A percentile compares a stretch with the other conserved stretches of the same genome.
Conservation (phyloP, 2,888 invertebrate species). For the Patella caerulea region DNA sequence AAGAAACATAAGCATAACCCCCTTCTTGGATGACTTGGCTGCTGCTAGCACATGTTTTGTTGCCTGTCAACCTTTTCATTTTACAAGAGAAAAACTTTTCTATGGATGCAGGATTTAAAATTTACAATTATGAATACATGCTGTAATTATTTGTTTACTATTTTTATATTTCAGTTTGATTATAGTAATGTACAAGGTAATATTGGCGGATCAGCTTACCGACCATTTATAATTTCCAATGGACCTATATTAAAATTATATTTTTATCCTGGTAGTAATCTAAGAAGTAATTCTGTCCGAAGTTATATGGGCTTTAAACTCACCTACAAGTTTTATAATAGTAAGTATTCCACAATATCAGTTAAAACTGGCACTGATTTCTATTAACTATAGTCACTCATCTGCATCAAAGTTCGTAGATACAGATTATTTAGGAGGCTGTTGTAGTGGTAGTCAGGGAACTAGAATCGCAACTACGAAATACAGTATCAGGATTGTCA, state of each 20-base stretch:
- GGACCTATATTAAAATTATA: constrained; percentile 33
- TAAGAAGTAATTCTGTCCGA: constrained; percentile 22
- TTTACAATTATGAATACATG: background rate
- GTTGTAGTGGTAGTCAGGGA: no score
- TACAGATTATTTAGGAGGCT: no score
- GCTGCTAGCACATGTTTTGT: no score
- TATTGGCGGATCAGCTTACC: constrained; percentile 28
- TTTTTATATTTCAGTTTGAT: constrained; percentile 40
- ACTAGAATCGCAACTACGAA: no score
- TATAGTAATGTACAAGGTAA: constrained; percentile 33
- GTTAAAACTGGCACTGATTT: background rate
- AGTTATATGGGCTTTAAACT: constrained; percentile 47
- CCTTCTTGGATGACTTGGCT: no score
- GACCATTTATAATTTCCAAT: constrained; percentile 43
- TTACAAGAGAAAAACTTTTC: no score
- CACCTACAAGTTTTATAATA: constrained; percentile 38
- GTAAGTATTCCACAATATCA: constrained; percentile 29
- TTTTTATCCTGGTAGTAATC: constrained; percentile 42
- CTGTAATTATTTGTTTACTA: background rate
- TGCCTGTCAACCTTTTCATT: no score
- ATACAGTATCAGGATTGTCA: no score
- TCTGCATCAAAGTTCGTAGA: no score
- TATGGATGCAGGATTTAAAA: no score
- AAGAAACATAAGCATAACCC: no score
- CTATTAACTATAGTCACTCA: no score